Evolutionary conservation across 2,888 invertebrate genomes (phyloP), one percentile per base, ranked within the genome.

Genomic region (Galerucella calmariensis): DNA sequence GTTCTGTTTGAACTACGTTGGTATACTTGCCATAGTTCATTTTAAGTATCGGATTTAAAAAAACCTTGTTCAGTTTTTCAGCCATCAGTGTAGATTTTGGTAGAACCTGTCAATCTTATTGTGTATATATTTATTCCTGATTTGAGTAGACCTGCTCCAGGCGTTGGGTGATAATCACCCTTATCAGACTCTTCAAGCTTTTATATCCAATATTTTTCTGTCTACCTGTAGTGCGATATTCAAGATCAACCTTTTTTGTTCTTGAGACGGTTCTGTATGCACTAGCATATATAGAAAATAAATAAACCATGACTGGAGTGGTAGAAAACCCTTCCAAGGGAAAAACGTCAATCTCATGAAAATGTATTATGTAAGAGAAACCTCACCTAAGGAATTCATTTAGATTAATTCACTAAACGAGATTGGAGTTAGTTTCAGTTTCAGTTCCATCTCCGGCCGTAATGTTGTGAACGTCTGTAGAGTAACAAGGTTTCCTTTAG

Each of bases 351-450:
- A 72, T 72, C 72, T 72, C 72, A 72, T 72, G 66, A 72, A 72
- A 72, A 72, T 72, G 72, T 72, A 72, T 72, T 72, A 72, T 72
- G 72, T 41, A 66, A 67, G 66, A 72, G 72, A 67, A 72, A 72
- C 72, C 72, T 72, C 72, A 72, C 72, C 72, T 72, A 59, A 72
- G 72, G 59, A 72, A 72, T 72, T 72, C 72, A 66, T 72, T 72
- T 72, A 48, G 72, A 72, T 72, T 67, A 72, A 72, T 72, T 72
- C 72, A 72, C 72, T 72, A 66, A 72, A 72, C 66, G 72, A 72
- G 72, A 72, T 72, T 72, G 72, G 59, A 72, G 72, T 71, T 71
- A 53, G 72, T 58, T 72, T 72, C 72, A 67, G 72, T 72, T 67
- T 59, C 66, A 72, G 71, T 65, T 65, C 71, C 58, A 66, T 16